Conservation (phyloP, 2,797 vertebrate genomes). For the Aulostomus chinensis region DNA sequence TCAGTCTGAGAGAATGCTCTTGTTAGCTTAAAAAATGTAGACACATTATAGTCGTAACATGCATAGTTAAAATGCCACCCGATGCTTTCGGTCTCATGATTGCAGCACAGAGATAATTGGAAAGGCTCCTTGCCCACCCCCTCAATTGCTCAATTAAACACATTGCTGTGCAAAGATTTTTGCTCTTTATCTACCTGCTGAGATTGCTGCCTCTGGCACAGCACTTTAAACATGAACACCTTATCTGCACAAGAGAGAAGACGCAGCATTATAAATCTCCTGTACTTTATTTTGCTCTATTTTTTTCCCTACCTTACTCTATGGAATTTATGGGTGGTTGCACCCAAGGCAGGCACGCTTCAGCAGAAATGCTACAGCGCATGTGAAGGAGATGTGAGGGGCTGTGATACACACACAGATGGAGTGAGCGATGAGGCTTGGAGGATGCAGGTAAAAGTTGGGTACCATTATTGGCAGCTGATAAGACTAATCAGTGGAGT, state of each 20-base stretch:
- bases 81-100: slow-evolving; percentile 46
- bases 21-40: neutral
- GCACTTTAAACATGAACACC: neutral
- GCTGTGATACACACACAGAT: slow-evolving; percentile 1
- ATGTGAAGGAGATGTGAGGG: neutral
- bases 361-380: neutral
- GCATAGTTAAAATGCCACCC: slow-evolving; percentile 54
- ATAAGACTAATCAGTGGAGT: slow-evolving; percentile 56
- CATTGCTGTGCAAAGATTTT: slow-evolving; percentile 30
- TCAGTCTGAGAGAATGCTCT: neutral
- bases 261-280: slow-evolving; percentile 11
- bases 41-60: slow-evolving; percentile 40
- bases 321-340: neutral
- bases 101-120: slow-evolving; percentile 44
- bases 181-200: slow-evolving; percentile 27
- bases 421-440: neutral
- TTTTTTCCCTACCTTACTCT: neutral
- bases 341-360: slow-evolving; percentile 5
- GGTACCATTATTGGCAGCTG: slow-evolving; percentile 28
- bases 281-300: neutral
- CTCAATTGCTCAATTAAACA: slow-evolving; percentile 48
- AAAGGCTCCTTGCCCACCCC: slow-evolving; percentile 32
- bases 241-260: slow-evolving; percentile 49
- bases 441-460: slow-evolving; percentile 1
- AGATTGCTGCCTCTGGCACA: slow-evolving; percentile 14